phyloP scores from a whole-genome alignment of 2,113 vertebrate genomes.

The Pseudopodoces humilis region DNA sequence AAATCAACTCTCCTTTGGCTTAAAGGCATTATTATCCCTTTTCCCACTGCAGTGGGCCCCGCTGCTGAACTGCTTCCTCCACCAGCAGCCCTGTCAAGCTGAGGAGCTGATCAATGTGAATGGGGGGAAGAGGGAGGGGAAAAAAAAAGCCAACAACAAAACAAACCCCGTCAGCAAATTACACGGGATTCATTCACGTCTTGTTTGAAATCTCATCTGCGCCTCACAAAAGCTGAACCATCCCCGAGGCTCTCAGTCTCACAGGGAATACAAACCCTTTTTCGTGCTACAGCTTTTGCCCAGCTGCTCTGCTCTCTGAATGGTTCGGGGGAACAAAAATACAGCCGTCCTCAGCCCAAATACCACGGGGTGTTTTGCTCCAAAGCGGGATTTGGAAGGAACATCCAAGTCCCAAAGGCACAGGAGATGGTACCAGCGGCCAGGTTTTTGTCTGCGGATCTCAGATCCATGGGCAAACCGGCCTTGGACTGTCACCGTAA shows the following conservation, averaged over 20 bases:
- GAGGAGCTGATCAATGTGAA: conserved; percentile 12
- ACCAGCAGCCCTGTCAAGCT: neutral
- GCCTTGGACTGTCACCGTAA: conserved; percentile 22
- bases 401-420: neutral
- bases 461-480: neutral
- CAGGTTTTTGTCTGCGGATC: neutral
- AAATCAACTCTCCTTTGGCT: neutral
- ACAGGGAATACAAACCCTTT: neutral
- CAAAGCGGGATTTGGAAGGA: fast-evolving
- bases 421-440: neutral
- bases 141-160: neutral
- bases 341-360: neutral
- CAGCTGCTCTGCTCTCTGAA: conserved; percentile 20
- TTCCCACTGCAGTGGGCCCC: neutral
- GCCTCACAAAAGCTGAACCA: conserved; percentile 14
- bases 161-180: conserved; percentile 20
- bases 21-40: neutral
- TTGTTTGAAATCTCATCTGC: conserved; percentile 45
- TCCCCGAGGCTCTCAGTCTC: neutral
- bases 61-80: neutral
- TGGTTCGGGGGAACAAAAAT: neutral
- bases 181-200: neutral
- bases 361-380: neutral
- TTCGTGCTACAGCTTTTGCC: conserved; percentile 9
- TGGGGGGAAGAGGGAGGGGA: neutral